These are phyloP conservation scores for Tetranychus urticae DNA, from an alignment of 1,140 invertebrate genomes.

Conservation along the genomic window DNA sequence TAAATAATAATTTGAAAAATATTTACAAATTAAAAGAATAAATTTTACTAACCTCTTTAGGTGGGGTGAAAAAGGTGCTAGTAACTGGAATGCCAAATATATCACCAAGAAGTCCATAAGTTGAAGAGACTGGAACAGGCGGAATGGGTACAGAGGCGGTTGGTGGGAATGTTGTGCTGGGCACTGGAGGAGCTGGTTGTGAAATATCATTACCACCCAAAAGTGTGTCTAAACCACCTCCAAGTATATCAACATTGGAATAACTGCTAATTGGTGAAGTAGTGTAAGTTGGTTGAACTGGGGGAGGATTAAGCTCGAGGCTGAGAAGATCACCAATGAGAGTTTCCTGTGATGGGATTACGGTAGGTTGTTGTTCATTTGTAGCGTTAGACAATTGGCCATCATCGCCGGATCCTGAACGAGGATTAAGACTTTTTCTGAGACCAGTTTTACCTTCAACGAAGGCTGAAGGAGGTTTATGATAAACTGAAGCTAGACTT, in stretches of 20 bases:
- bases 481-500: slow-evolving; percentile 92
- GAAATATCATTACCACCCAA: slow-evolving; percentile 24
- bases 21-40: background rate
- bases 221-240: slow-evolving; percentile 55
- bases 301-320: slow-evolving; percentile 56
- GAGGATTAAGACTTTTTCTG: slow-evolving; percentile 19
- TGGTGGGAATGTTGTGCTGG: slow-evolving; percentile 17
- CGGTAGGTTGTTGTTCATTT: slow-evolving; percentile 29
- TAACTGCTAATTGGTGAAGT: slow-evolving; percentile 19
- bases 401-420: slow-evolving; percentile 6
- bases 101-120: slow-evolving; percentile 49
- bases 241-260: slow-evolving; percentile 37
- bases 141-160: background rate
- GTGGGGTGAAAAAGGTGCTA: slow-evolving; percentile 38
- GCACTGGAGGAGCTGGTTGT: slow-evolving; percentile 10
- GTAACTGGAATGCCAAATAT: slow-evolving; percentile 58
- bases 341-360: slow-evolving; percentile 74
- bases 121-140: slow-evolving; percentile 9
- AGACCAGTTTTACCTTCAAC: slow-evolving; percentile 48
- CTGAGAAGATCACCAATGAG: slow-evolving; percentile 87
- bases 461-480: slow-evolving; percentile 95
- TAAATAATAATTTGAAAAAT: background rate
- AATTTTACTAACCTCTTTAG: slow-evolving; percentile 43
- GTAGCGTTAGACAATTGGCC: slow-evolving; percentile 8
- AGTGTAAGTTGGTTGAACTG: slow-evolving; percentile 20